Conservation (phyloP, 2,888 invertebrate genomes). For the Erynnis tages region DNA sequence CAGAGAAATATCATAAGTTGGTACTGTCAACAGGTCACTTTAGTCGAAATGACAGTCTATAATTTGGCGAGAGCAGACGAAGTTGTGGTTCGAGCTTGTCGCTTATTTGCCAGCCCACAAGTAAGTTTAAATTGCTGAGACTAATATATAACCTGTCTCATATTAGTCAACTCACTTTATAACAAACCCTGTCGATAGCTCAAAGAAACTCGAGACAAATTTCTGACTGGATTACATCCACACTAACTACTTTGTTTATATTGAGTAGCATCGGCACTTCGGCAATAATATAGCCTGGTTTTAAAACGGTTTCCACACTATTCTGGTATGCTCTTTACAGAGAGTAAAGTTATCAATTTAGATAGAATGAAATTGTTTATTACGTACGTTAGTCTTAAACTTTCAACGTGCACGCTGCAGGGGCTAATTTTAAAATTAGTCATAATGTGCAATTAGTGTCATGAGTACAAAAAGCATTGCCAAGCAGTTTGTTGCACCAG, state of each 20-base stretch:
- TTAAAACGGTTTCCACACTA: no score
- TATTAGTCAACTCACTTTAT: slow-evolving; percentile 56
- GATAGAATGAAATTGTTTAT: slow-evolving; percentile 3
- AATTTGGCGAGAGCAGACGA: slow-evolving; percentile 67
- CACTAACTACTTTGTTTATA: neutral
- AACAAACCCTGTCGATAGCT: slow-evolving; percentile 49
- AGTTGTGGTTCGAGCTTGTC: slow-evolving; percentile 60
- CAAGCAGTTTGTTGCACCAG: slow-evolving; percentile 27
- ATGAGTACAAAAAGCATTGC: slow-evolving; percentile 25
- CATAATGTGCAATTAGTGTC: slow-evolving; percentile 27
- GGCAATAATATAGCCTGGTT: no score
- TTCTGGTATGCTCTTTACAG: no score
- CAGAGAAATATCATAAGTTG: slow-evolving; percentile 58
- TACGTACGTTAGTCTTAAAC: slow-evolving; percentile 1
- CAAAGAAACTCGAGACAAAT: slow-evolving; percentile 36
- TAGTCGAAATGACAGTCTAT: slow-evolving; percentile 72
- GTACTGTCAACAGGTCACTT: slow-evolving; percentile 76
- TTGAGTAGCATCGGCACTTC: neutral
- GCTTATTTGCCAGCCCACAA: slow-evolving; percentile 69
- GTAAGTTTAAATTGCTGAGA: slow-evolving; percentile 68
- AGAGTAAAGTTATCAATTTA: neutral
- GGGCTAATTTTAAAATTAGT: slow-evolving; percentile 17
- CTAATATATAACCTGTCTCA: slow-evolving; percentile 62
- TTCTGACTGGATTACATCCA: slow-evolving; percentile 19
- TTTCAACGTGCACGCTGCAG: slow-evolving; percentile 3